Evolutionary conservation across 2,113 vertebrate species (phyloP).

Genomic region (Platichthys flesus): DNA sequence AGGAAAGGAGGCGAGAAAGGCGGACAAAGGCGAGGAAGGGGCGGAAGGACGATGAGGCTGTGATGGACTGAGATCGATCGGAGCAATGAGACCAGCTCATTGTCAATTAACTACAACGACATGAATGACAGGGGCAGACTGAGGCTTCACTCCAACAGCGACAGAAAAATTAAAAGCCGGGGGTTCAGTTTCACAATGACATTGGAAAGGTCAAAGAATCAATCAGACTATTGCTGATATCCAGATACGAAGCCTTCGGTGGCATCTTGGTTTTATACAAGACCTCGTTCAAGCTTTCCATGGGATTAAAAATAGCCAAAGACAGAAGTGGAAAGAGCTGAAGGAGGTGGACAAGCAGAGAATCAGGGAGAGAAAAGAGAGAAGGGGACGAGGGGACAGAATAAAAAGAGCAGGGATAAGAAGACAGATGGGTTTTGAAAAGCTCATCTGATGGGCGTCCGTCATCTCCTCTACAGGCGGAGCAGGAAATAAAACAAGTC

Average conservation of each 20-base stretch:
- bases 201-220: conserved; percentile 29
- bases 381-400: conserved; percentile 14
- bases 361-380: conserved; percentile 28
- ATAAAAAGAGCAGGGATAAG: conserved; percentile 36
- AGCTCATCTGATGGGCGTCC: conserved; percentile 54
- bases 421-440: conserved; percentile 59
- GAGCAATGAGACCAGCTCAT: conserved; percentile 75
- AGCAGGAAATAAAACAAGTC: conserved; percentile 56
- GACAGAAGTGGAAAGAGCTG: neutral
- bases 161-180: conserved; percentile 23
- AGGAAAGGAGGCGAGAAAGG: conserved; percentile 34
- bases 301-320: conserved; percentile 22
- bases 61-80: conserved; percentile 48
- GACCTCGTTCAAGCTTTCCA: neutral
- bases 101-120: conserved; percentile 33
- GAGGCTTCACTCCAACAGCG: conserved; percentile 24
- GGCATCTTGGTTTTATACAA: neutral
- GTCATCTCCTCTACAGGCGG: conserved; percentile 47
- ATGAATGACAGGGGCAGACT: conserved; percentile 23
- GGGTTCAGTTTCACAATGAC: conserved; percentile 2
- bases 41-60: conserved; percentile 13
- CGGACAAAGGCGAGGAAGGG: conserved; percentile 21
- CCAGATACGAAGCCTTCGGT: conserved; percentile 10
- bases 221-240: conserved; percentile 7
- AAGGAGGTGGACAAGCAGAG: conserved; percentile 26